These are phyloP conservation scores for Protula sp. DNA, from an alignment of 2,888 invertebrate species.

Conservation along the genomic window DNA sequence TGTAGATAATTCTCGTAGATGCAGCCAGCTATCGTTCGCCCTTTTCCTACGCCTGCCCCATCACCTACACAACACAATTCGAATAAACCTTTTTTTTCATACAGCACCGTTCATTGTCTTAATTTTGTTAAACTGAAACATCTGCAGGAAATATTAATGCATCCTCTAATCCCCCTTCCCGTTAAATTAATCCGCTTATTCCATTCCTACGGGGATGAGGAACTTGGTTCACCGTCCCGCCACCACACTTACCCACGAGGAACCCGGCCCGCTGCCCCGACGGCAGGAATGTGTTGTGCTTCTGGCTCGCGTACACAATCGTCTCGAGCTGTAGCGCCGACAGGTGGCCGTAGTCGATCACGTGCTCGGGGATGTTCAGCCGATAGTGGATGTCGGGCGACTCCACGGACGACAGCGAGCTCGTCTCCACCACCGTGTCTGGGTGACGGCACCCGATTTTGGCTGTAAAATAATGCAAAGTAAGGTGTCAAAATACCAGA, in stretches of 20 bases:
- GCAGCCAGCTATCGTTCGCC: constrained; percentile 90
- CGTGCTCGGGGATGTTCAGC: constrained; percentile 65
- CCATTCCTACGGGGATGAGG: no score
- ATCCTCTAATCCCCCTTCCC: no score
- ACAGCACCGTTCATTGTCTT: no score
- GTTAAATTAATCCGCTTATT: no score
- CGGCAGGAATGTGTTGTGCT: constrained; percentile 82
- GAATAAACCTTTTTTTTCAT: no score
- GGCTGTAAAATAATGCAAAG: constrained; percentile 7
- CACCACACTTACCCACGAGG: constrained; percentile 78
- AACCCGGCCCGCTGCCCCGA: constrained; percentile 90
- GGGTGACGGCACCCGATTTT: constrained; percentile 64
- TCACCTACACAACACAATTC: constrained; percentile 68
- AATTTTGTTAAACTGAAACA: no score
- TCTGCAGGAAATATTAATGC: no score
- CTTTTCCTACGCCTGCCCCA: constrained; percentile 66
- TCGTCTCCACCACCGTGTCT: constrained; percentile 97
- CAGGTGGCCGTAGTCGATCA: constrained; percentile 73
- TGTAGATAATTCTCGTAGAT: constrained; percentile 95
- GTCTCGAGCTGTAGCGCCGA: constrained; percentile 97
- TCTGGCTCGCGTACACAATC: constrained; percentile 94
- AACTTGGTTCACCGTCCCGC: no score
- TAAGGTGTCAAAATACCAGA: no score
- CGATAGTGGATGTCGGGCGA: constrained; percentile 87
- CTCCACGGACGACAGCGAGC: constrained; percentile 90